Evolutionary conservation across 2,113 vertebrate genomes (phyloP).

Genomic region (Ameiurus melas): DNA sequence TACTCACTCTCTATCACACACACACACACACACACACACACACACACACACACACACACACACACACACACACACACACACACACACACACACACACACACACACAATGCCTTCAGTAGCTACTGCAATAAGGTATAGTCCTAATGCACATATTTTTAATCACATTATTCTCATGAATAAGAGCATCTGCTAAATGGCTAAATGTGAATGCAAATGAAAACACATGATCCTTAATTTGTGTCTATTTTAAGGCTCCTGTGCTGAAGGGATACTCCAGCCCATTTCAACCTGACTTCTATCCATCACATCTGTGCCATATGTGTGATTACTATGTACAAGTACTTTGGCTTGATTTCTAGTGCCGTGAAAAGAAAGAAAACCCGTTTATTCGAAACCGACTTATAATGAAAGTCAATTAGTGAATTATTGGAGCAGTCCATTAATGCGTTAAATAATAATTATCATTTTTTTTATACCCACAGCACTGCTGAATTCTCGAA

Average conservation of each 20-base stretch:
- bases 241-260: background rate
- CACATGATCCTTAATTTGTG: background rate
- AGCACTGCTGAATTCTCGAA: background rate
- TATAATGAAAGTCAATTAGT: background rate
- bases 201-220: background rate
- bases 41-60: background rate
- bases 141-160: constrained; percentile 4
- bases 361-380: background rate
- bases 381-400: background rate
- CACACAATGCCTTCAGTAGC: background rate
- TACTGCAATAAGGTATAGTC: constrained; percentile 8
- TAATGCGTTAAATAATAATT: too few species aligned
- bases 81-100: background rate
- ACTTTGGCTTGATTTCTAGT: background rate
- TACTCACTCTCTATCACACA: background rate
- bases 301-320: background rate
- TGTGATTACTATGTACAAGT: background rate
- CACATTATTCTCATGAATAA: background rate
- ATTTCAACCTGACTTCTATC: background rate
- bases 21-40: too few species aligned
- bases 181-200: background rate
- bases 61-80: constrained; percentile 22
- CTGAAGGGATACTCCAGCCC: background rate
- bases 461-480: too few species aligned
- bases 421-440: background rate